These are phyloP conservation scores for Alligator sinensis DNA, from an alignment of 2,113 vertebrate genomes.

Conservation along the genomic window DNA sequence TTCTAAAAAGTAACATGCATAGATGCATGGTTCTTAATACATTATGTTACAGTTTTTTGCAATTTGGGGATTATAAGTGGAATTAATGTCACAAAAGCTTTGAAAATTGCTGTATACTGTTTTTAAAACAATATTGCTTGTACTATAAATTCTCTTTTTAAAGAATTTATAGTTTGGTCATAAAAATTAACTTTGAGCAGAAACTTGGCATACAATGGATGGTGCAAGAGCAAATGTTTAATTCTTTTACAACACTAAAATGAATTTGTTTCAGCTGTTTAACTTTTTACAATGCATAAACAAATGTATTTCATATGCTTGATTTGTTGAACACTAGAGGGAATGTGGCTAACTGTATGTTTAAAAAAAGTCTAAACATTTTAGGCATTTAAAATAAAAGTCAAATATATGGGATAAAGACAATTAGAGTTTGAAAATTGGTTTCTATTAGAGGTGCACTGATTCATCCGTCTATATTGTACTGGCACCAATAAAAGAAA, in stretches of 20 bases:
- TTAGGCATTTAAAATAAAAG: background rate
- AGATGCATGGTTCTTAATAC: background rate
- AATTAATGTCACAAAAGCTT: constrained; percentile 1
- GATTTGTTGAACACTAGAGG: constrained; percentile 22
- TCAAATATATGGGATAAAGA: no score
- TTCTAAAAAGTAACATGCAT: background rate
- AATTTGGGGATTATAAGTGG: constrained; percentile 7
- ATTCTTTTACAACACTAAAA: background rate
- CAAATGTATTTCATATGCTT: background rate
- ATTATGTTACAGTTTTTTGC: background rate
- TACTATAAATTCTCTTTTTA: background rate
- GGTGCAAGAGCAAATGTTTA: background rate
- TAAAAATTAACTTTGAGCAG: constrained; percentile 28
- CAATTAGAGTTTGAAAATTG: no score
- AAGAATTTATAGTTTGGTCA: background rate
- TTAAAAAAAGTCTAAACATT: background rate
- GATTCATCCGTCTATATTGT: no score
- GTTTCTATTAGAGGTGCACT: no score
- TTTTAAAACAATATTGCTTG: background rate
- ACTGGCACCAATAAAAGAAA: no score
- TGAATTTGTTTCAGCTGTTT: constrained; percentile 13
- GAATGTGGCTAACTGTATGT: background rate
- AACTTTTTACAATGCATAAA: constrained; percentile 2
- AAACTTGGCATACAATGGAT: background rate
- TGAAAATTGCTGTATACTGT: background rate